A percentile compares a stretch with the other conserved stretches of the same genome.
phyloP scores from a whole-genome alignment of 2,113 vertebrate genomes.

The Canis aureus region DNA sequence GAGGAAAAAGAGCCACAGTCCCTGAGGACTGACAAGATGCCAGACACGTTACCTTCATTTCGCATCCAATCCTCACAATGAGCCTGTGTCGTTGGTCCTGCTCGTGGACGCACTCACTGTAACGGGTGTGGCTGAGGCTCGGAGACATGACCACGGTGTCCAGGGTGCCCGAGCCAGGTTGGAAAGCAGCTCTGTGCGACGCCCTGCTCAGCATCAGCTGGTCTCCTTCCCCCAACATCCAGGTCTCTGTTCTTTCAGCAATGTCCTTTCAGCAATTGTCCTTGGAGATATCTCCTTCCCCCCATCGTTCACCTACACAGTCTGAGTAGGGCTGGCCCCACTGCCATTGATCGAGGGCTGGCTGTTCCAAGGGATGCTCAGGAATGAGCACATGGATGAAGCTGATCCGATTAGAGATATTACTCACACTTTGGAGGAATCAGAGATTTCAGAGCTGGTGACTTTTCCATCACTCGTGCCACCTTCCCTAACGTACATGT shows the following conservation, averaged over 20 bases:
- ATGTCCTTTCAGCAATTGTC: neutral
- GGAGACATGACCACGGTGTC: accelerated
- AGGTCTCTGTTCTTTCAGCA: neutral
- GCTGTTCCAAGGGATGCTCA: too few relatives aligned
- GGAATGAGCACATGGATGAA: neutral
- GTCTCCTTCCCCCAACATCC: neutral
- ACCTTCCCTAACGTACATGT: neutral
- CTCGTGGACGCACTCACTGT: too few relatives aligned
- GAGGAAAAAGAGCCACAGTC: neutral
- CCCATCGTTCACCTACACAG: too few relatives aligned
- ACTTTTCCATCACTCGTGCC: too few relatives aligned
- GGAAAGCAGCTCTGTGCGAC: neutral
- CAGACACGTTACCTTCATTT: accelerated
- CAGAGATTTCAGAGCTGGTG: neutral
- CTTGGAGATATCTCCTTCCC: neutral
- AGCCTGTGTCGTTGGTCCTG: neutral
- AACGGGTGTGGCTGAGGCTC: neutral
- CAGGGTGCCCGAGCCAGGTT: neutral
- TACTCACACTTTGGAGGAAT: neutral
- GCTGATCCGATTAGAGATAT: accelerated
- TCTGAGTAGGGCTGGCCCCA: neutral
- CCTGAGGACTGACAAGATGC: neutral
- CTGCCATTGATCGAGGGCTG: accelerated
- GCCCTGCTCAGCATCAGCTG: accelerated
- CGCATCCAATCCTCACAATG: neutral